These are phyloP conservation scores for Drosophila hydei DNA, from an alignment of 1,140 invertebrate species.

Conservation along the genomic window DNA sequence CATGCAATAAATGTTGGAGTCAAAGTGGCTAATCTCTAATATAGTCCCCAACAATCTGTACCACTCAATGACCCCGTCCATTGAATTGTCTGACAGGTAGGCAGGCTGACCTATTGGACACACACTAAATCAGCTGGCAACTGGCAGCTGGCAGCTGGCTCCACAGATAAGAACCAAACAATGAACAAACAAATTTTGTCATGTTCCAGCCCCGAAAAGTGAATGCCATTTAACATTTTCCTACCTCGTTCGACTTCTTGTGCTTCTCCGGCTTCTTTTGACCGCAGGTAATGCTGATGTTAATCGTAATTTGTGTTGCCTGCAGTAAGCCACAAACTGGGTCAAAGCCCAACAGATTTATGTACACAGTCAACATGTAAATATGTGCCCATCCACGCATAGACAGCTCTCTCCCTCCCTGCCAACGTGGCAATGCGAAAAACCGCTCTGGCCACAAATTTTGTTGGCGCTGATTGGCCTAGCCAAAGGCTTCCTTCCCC, in stretches of 20 bases:
- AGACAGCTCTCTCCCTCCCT: not conserved
- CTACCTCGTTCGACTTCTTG: not conserved
- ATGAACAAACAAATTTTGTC: constrained; percentile 30
- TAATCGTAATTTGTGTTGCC: constrained; percentile 48
- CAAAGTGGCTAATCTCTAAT: constrained; percentile 43
- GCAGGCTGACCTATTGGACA: constrained; percentile 12
- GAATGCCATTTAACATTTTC: constrained; percentile 18
- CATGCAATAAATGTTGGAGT: constrained; percentile 67
- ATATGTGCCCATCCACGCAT: constrained; percentile 14
- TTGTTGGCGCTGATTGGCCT: constrained; percentile 37
- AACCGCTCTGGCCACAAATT: constrained; percentile 30
- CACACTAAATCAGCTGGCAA: constrained; percentile 33
- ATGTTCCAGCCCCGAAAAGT: constrained; percentile 2
- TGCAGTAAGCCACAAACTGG: constrained; percentile 30
- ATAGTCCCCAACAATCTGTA: not conserved
- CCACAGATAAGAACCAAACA: constrained; percentile 22
- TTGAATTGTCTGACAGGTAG: constrained; percentile 12
- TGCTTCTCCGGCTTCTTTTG: not conserved
- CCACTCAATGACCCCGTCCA: constrained; percentile 2
- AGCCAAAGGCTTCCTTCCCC: not conserved
- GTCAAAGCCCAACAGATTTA: constrained; percentile 62
- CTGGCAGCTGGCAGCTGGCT: constrained; percentile 23
- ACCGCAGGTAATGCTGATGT: constrained; percentile 24
- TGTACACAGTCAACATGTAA: constrained; percentile 49
- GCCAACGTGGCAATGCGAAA: constrained; percentile 14